Conservation (phyloP, 1,140 invertebrate species). For the Chymomyza costata region DNA sequence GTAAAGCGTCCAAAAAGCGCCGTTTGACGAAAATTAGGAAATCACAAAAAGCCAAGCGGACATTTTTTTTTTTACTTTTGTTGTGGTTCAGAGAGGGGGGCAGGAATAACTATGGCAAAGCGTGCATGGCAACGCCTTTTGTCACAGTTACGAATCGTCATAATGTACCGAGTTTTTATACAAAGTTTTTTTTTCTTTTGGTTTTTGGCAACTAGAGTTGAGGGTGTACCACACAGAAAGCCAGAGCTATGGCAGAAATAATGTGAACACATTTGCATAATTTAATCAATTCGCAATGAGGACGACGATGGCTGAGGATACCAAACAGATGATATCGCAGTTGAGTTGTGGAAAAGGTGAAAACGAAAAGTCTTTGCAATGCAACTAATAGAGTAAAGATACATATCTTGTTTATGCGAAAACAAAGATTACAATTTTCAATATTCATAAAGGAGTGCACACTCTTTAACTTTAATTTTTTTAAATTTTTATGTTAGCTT, state of each 20-base stretch:
- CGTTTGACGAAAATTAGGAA: slow-evolving; percentile 66
- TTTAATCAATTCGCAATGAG: slow-evolving; percentile 73
- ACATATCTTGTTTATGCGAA: too few relatives aligned
- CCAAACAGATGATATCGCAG: too few relatives aligned
- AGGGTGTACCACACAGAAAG: slow-evolving; percentile 18
- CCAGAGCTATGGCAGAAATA: slow-evolving; percentile 27
- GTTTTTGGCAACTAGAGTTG: slow-evolving; percentile 16
- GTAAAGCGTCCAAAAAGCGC: slow-evolving; percentile 39
- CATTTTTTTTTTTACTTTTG: slow-evolving; percentile 5
- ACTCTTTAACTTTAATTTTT: too few relatives aligned
- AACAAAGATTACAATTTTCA: too few relatives aligned
- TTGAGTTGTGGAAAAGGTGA: slow-evolving; percentile 47
- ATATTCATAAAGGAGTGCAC: too few relatives aligned
- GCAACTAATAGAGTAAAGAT: too few relatives aligned
- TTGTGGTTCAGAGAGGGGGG: slow-evolving; percentile 40
- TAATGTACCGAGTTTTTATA: neutral
- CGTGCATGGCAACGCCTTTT: slow-evolving; percentile 72
- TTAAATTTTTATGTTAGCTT: too few relatives aligned
- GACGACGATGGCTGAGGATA: neutral
- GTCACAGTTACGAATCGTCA: slow-evolving; percentile 55
- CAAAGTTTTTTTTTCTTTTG: slow-evolving; percentile 8
- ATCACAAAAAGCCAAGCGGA: slow-evolving; percentile 12
- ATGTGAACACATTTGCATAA: slow-evolving; percentile 58
- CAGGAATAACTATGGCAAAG: slow-evolving; percentile 22
- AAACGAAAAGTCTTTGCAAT: too few relatives aligned